Evolutionary conservation across 2,797 vertebrate species (phyloP), one percentile per base, ranked within the genome.

Genomic region (Etheostoma nigrum): DNA sequence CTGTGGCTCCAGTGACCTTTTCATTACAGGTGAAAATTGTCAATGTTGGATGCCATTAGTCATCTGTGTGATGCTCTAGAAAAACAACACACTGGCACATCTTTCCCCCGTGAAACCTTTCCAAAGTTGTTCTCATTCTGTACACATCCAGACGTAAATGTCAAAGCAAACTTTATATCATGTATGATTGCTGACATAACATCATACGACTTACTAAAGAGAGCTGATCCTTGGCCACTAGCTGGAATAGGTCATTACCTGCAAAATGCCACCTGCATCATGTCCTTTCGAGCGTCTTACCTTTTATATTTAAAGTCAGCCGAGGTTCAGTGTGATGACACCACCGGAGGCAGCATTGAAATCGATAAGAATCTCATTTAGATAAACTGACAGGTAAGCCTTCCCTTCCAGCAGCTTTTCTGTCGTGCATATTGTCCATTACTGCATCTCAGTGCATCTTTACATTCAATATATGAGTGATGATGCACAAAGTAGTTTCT

Each of bases 351-450:
- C 59, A 70, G 74, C 36, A 12, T 18, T 44, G 14, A 79, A 85
- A 88, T 89, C 83, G 78, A 89, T 91, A 85, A 45, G 80, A 91
- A 90, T 88, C 74, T 77, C 36, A 91, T 93, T 90, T 78, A 79
- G 82, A 91, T 87, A 81, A 85, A 86, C 79, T 82, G 85, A 86
- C 79, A 84, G 81, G 84, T 86, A 60, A 83, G 79, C 30, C 44
- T 65, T 67, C 67, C 55, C 64, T 70, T 54, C 48, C 63, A 57
- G 66, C 45, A 44, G 12, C 59, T 67, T 76, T 84, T 77, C 62
- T 74, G 64, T 78, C 36, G 45, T 64, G 47, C 61, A 40, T 40
- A 69, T 30, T 12, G 30, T 42, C 49, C 76, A 71, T 82, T 59
- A 66, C 78, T 67, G 78, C 79, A 51, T 75, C 72, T 70, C 74